phyloP scores from a whole-genome alignment of 2,888 invertebrate species.

The Drosophila colorata region DNA sequence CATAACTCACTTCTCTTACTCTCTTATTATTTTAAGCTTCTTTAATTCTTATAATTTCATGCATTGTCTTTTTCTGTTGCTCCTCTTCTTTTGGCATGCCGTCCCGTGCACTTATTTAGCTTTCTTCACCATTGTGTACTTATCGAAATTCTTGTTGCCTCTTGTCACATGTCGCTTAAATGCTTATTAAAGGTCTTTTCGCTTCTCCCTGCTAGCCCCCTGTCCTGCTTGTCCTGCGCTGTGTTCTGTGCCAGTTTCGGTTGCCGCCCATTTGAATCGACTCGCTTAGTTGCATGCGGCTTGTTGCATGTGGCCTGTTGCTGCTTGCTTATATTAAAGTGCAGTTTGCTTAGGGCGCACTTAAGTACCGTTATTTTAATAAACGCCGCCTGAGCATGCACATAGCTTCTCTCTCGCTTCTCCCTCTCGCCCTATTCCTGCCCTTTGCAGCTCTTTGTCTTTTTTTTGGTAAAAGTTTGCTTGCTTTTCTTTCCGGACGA shows the following conservation, averaged over 20 bases:
- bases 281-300: conserved; percentile 23
- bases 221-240: neutral
- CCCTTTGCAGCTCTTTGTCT: conserved; percentile 9
- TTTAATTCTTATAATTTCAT: conserved; percentile 9
- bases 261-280: conserved; percentile 49
- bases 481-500: conserved; percentile 46
- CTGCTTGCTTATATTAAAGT: conserved; percentile 40
- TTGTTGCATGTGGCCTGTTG: conserved; percentile 43
- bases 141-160: conserved; percentile 18
- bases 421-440: conserved; percentile 1
- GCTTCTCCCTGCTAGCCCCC: neutral
- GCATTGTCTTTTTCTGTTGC: neutral
- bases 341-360: conserved; percentile 79
- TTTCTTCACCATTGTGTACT: conserved; percentile 28
- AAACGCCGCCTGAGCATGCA: conserved; percentile 72
- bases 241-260: conserved; percentile 41
- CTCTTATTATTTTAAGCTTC: neutral
- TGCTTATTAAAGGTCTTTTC: conserved; percentile 53
- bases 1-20: neutral
- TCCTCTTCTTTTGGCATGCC: neutral
- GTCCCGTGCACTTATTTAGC: conserved; percentile 9
- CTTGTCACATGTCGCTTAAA: conserved; percentile 44
- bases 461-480: conserved; percentile 54
- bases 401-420: conserved; percentile 9
- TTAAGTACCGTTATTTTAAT: conserved; percentile 82